These are phyloP conservation scores for Dascillus cervinus DNA, from an alignment of 2,888 invertebrate genomes.

Conservation along the genomic window DNA sequence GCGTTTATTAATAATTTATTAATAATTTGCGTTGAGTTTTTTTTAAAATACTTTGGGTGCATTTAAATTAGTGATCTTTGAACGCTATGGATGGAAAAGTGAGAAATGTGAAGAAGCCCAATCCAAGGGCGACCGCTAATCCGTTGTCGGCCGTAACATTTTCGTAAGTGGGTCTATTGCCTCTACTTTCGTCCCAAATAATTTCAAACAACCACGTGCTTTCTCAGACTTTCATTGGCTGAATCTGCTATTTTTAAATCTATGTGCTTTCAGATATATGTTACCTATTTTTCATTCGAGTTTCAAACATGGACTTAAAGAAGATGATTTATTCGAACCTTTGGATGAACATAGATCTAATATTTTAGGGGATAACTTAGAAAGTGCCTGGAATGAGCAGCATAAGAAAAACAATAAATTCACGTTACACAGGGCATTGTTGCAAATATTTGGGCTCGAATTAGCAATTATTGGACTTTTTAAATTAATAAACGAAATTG, in stretches of 20 bases:
- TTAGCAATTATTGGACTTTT: slow-evolving; percentile 29
- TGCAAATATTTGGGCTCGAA: slow-evolving; percentile 30
- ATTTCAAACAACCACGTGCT: too few species aligned
- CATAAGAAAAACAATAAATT: slow-evolving; percentile 32
- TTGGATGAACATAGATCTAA: slow-evolving; percentile 60
- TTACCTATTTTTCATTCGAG: slow-evolving; percentile 7
- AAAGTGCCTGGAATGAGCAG: slow-evolving; percentile 44
- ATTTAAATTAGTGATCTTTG: too few species aligned
- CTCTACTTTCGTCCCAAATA: too few species aligned
- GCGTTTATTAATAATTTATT: too few species aligned
- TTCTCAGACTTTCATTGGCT: too few species aligned
- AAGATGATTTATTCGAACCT: slow-evolving; percentile 64
- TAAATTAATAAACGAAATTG: slow-evolving; percentile 32
- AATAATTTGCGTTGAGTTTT: too few species aligned
- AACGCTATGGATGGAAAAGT: slow-evolving; percentile 8
- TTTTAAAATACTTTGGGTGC: too few species aligned
- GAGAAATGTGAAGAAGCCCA: slow-evolving; percentile 37
- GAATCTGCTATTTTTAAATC: too few species aligned
- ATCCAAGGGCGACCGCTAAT: slow-evolving; percentile 57
- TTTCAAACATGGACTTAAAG: slow-evolving; percentile 37
- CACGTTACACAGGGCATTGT: slow-evolving; percentile 31
- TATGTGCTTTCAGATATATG: slow-evolving; percentile 14
- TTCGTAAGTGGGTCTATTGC: too few species aligned
- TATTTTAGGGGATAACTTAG: slow-evolving; percentile 54
- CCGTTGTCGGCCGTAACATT: slow-evolving; percentile 54